Evolutionary conservation across 2,113 vertebrate species (phyloP).

Genomic region (Mesembrinibis cayennensis): DNA sequence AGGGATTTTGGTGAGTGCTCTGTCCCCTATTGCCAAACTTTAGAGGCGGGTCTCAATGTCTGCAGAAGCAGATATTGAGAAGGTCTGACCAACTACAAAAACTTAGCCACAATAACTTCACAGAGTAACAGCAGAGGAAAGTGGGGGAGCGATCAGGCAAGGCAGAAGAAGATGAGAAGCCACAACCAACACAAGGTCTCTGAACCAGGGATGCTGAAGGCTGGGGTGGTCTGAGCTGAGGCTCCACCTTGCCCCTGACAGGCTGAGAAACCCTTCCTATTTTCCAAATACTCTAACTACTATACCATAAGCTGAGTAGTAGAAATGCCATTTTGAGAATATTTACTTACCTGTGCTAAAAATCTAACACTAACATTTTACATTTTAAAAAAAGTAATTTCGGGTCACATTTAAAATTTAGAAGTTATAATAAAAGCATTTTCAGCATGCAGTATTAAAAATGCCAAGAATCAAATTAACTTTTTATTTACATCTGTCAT

Average conservation of each 20-base stretch:
- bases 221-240: neutral
- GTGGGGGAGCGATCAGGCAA: neutral
- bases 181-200: neutral
- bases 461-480: neutral
- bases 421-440: neutral
- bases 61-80: neutral
- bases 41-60: neutral
- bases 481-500: constrained; percentile 3
- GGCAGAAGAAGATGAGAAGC: neutral
- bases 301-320: neutral
- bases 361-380: neutral
- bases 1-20: neutral
- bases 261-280: neutral
- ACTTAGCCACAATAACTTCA: neutral
- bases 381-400: neutral
- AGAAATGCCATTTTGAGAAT: neutral
- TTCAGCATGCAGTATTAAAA: neutral
- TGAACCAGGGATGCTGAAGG: neutral
- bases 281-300: neutral
- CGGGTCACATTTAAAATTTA: neutral
- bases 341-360: neutral
- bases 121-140: neutral
- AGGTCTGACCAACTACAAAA: neutral
- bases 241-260: neutral
- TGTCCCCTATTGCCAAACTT: neutral